Evolutionary conservation across 2,113 vertebrate genomes (phyloP).

Genomic region (Agelaius phoeniceus): DNA sequence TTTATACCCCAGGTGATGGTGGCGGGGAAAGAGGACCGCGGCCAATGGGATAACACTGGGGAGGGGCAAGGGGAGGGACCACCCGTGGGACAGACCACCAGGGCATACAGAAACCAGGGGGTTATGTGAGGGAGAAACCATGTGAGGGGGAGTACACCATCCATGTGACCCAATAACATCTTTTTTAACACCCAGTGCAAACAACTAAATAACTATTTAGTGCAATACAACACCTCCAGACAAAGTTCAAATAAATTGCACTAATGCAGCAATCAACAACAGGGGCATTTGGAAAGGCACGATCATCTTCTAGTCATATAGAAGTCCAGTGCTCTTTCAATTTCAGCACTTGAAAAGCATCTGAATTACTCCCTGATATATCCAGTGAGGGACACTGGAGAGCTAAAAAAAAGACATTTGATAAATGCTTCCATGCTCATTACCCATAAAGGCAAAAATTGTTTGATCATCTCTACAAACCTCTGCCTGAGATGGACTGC

Average conservation of each 20-base stretch:
- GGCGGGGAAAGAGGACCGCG: no score
- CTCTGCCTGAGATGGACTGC: background rate
- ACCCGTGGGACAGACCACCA: no score
- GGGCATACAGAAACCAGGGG: no score
- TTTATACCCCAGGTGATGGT: no score
- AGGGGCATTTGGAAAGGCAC: background rate
- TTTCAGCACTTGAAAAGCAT: background rate
- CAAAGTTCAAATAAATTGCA: background rate
- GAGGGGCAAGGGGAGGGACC: no score
- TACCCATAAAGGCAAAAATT: background rate
- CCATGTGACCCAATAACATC: no score
- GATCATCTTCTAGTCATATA: background rate
- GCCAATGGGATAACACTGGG: no score
- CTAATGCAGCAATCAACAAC: background rate
- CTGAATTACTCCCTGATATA: background rate
- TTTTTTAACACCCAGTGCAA: no score
- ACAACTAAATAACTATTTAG: no score
- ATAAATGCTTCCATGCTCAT: background rate
- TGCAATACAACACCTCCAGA: background rate
- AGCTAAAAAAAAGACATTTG: background rate
- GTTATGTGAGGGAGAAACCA: no score
- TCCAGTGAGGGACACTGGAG: background rate
- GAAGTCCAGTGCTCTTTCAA: background rate
- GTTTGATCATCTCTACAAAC: background rate
- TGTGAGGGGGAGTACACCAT: no score